A percentile compares a stretch with the other conserved stretches of the same genome.
phyloP scores from a whole-genome alignment of 2,888 invertebrate genomes.

The Neuroscelio doddi region DNA sequence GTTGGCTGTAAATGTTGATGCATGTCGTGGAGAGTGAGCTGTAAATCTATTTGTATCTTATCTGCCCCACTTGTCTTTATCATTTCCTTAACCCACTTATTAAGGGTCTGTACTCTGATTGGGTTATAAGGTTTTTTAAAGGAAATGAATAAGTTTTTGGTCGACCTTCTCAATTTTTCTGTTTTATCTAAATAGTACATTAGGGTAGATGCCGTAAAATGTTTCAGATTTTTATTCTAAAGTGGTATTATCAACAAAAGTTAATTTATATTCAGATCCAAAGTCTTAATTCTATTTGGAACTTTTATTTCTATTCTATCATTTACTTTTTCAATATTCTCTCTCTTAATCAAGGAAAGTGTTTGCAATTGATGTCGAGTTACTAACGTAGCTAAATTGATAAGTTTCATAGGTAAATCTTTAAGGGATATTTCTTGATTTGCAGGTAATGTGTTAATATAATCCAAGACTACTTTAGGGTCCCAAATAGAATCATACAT shows the following conservation, averaged over 20 bases:
- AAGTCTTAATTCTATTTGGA: constrained; percentile 27
- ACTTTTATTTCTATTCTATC: constrained; percentile 35
- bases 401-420: constrained; percentile 23
- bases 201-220: constrained; percentile 25
- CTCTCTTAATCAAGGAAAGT: constrained; percentile 31
- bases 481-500: constrained; percentile 41
- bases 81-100: background rate
- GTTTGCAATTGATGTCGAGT: constrained; percentile 41
- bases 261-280: constrained; percentile 15
- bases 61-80: background rate
- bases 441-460: constrained; percentile 2
- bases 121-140: constrained; percentile 26
- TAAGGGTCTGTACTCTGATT: constrained; percentile 3
- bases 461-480: constrained; percentile 29
- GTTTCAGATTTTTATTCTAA: constrained; percentile 8
- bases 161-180: constrained; percentile 8
- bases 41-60: background rate
- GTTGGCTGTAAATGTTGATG: background rate
- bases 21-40: background rate
- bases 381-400: constrained; percentile 22
- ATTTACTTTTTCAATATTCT: constrained; percentile 21
- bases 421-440: constrained; percentile 24
- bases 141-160: constrained; percentile 22
- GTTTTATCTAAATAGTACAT: constrained; percentile 32
- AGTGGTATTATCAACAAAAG: constrained; percentile 28